phyloP scores from a whole-genome alignment of 2,113 vertebrate genomes.

The Tretioscincus oriximinensis region DNA sequence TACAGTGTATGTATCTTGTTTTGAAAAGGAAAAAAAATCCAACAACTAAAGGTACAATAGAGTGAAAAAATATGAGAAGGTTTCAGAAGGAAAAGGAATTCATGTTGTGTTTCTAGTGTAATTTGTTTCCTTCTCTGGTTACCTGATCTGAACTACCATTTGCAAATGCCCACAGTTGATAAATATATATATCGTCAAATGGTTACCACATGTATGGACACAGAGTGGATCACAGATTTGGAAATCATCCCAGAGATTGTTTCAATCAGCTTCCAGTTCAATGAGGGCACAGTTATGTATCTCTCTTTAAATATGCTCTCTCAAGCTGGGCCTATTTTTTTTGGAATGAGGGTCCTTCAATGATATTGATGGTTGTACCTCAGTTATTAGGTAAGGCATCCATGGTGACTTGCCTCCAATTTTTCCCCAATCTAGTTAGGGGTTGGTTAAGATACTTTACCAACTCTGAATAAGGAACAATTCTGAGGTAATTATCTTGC shows the following conservation, averaged over 20 bases:
- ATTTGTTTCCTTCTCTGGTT: not conserved
- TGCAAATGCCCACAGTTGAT: no score
- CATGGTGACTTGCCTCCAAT: no score
- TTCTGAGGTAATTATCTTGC: no score
- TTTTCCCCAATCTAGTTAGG: no score
- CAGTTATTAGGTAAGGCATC: no score
- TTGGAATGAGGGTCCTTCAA: not conserved
- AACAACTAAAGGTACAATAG: not conserved
- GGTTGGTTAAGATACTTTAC: no score
- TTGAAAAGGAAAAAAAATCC: no score
- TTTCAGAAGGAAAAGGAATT: not conserved
- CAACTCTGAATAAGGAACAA: no score
- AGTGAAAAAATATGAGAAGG: not conserved
- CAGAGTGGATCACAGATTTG: not conserved
- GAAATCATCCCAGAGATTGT: not conserved
- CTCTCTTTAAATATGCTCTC: not conserved
- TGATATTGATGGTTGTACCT: no score
- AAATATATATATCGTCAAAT: not conserved
- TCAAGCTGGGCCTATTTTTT: not conserved
- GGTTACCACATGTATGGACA: not conserved
- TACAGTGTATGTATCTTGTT: no score
- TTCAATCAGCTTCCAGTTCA: not conserved
- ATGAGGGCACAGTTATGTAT: not conserved
- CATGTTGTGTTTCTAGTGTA: no score
- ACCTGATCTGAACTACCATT: not conserved